Evolutionary conservation across 2,888 invertebrate genomes (phyloP).

Genomic region (Dolichopus griseipennis): DNA sequence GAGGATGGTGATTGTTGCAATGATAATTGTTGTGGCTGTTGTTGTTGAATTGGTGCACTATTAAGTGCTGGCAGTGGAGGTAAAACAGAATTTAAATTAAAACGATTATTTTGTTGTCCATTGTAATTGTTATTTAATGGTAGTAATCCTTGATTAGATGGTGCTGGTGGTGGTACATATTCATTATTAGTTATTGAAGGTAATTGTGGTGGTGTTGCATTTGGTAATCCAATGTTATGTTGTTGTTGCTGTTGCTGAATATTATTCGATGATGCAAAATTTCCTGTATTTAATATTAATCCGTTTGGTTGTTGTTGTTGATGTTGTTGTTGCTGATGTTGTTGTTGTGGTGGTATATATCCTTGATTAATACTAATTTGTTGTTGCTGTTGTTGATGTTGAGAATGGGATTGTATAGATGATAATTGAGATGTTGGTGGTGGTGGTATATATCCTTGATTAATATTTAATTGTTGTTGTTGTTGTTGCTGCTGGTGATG

Average conservation of each 20-base stretch:
- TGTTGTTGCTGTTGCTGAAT: no score
- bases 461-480: background rate
- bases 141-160: background rate
- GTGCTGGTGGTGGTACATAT: background rate
- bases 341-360: background rate
- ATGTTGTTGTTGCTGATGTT: no score
- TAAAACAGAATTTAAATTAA: background rate
- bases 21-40: background rate
- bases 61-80: no score
- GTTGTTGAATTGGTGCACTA: background rate
- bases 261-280: background rate
- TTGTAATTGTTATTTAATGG: background rate
- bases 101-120: background rate
- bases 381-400: background rate
- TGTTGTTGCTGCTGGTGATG: background rate
- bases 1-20: background rate
- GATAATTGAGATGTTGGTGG: background rate
- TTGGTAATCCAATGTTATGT: background rate
- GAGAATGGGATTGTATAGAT: background rate
- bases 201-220: background rate
- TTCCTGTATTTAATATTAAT: background rate
- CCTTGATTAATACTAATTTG: no score
- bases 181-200: background rate
- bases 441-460: background rate
- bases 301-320: no score